phyloP scores from a whole-genome alignment of 2,797 vertebrate genomes.

The Sebastes cheni region DNA sequence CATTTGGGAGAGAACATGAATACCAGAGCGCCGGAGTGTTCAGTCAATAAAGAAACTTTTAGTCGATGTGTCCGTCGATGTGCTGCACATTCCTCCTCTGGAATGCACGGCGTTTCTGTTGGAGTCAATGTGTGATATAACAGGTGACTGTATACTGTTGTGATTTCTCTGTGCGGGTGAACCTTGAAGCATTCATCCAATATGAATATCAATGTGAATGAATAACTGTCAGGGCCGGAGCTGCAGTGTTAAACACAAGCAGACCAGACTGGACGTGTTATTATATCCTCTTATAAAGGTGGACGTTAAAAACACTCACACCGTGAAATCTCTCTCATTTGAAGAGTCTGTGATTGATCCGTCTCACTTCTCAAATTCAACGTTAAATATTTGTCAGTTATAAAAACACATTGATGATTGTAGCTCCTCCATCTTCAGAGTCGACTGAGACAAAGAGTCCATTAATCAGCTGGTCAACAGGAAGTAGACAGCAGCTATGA shows the following conservation, averaged over 20 bases:
- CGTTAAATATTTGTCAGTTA: neutral
- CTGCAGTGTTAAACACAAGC: slow-evolving; percentile 1
- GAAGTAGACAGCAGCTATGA: no score
- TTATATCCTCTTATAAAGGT: neutral
- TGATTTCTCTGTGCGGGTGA: neutral
- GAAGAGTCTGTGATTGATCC: neutral
- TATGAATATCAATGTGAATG: slow-evolving; percentile 4
- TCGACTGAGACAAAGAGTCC: neutral
- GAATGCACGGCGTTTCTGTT: neutral
- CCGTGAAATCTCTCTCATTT: neutral
- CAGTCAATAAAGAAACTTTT: slow-evolving; percentile 27
- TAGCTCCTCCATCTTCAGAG: neutral
- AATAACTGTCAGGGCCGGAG: neutral
- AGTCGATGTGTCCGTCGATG: neutral
- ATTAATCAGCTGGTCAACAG: neutral
- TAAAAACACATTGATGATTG: neutral
- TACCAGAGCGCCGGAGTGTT: neutral
- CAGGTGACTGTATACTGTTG: neutral
- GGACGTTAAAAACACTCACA: neutral
- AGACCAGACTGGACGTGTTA: neutral
- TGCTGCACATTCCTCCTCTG: neutral
- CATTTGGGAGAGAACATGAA: neutral
- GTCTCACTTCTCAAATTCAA: neutral
- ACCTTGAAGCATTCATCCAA: slow-evolving; percentile 4
- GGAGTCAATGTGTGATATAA: neutral